Base-by-base conservation (phyloP, 2,888 invertebrate genomes). In the Drosophila mettleri region DNA sequence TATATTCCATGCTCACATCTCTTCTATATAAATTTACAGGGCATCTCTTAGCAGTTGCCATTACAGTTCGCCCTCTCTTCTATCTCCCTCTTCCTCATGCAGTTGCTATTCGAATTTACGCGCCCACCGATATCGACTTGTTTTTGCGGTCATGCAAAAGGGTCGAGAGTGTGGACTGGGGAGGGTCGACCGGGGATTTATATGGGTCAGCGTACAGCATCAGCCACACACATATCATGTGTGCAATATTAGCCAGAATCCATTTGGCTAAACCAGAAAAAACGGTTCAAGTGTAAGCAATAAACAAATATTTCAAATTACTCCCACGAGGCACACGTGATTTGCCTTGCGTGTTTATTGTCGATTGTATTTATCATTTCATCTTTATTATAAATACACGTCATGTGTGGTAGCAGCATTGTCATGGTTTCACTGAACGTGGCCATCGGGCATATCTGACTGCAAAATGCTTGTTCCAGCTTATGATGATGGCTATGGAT, bases 241-340 rank as follows among this genome's bases (percentile, higher is more conserved):
- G 43, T 10, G 27, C 27, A 45, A 27, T 45, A 45, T 45, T 45
- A 45, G 43, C 43, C 43, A 48, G 38, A 68, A 22, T 10, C 54
- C 29, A 22, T 45, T 46, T 45, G 22, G 45, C 22, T 54, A 31
- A 46, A 18, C 16, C 46, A 29, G 27, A 27, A 16, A 45, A 43
- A 45, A 45, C 16, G 43, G 43, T 45, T 46, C 46, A 29, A 46
- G 29, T 27, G 29, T 29, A 46, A 29, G 29, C 46, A 46, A 29
- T 29, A 76, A 75, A 68, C 67, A 62, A 53, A 64, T 62, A 57
- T 62, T 73, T 75, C 55, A 64, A 69, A 76, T 76, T 72, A 75
- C 38, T 69, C 76, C 69, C 64, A 38, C 29, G 69, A 73, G 69
- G 75, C 61, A 39, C 43, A 59, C 18, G 46, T 18, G 24, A 39